A percentile compares a stretch with the other conserved stretches of the same genome.
Conservation (phyloP, 2,113 vertebrate species). For the Pollachius pollachius region DNA sequence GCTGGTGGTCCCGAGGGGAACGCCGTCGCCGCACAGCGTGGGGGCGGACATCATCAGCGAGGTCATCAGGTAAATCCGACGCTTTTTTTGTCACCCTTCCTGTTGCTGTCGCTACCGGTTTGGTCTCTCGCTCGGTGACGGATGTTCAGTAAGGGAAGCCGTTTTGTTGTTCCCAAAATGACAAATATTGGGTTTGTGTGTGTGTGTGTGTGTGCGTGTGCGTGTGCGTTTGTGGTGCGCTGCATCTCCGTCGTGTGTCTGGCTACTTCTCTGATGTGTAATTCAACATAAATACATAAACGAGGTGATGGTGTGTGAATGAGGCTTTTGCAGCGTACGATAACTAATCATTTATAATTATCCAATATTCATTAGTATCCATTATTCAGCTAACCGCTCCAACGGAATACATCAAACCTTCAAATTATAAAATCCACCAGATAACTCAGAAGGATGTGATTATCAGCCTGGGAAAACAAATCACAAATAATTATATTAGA, state of each 20-base stretch:
- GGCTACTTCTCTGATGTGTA: too few species aligned
- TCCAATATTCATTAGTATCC: background rate
- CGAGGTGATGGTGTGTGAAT: too few species aligned
- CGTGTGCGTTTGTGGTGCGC: background rate
- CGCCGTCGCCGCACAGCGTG: conserved; percentile 57
- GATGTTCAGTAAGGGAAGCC: too few species aligned
- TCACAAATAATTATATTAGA: too few species aligned
- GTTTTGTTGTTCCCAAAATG: background rate
- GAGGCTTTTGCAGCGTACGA: too few species aligned
- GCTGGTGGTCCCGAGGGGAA: conserved; percentile 42
- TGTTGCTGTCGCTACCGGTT: background rate
- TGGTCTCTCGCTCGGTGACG: background rate
- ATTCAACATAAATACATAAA: too few species aligned
- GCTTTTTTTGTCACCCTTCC: background rate
- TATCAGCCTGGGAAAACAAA: too few species aligned
- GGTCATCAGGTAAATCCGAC: conserved; percentile 78
- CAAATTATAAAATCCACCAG: too few species aligned
- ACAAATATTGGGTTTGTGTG: background rate
- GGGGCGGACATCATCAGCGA: conserved; percentile 63
- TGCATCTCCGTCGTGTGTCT: too few species aligned
- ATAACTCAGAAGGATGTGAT: too few species aligned
- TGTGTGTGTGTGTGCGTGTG: background rate
- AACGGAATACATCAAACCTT: too few species aligned
- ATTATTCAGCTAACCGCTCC: background rate
- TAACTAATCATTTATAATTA: background rate